These are phyloP conservation scores for Hesperophylax magnus DNA, from an alignment of 1,140 invertebrate species.

Conservation along the genomic window DNA sequence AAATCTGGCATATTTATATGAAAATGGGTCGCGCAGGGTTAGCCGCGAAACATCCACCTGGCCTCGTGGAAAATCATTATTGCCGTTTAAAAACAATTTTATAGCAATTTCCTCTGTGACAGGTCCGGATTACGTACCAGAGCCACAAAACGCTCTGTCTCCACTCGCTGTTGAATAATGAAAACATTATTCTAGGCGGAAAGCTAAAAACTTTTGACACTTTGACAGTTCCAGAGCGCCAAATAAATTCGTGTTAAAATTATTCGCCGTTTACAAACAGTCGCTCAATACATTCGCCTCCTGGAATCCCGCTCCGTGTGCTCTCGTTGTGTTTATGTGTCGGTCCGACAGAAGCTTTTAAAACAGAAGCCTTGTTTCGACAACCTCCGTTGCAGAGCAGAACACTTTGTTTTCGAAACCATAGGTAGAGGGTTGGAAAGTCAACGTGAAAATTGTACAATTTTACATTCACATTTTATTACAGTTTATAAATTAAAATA, in stretches of 20 bases:
- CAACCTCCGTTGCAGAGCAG: no score
- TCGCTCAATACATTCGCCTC: conserved; percentile 5
- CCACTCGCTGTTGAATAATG: conserved; percentile 42
- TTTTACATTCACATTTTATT: no score
- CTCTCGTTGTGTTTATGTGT: not conserved
- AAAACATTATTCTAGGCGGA: conserved; percentile 39
- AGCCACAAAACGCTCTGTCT: conserved; percentile 2
- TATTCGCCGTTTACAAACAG: conserved; percentile 11
- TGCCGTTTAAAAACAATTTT: conserved; percentile 36
- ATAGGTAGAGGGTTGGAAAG: no score
- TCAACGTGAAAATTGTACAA: no score
- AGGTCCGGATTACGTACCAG: conserved; percentile 11
- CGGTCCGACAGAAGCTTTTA: not conserved
- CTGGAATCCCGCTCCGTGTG: not conserved
- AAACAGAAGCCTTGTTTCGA: no score
- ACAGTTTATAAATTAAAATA: no score
- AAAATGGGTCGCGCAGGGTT: not conserved
- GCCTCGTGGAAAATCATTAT: conserved; percentile 28
- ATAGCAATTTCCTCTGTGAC: conserved; percentile 7
- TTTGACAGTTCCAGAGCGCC: conserved; percentile 53
- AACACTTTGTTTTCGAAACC: no score
- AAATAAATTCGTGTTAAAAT: conserved; percentile 45
- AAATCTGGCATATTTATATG: conserved; percentile 8
- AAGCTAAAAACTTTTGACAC: conserved; percentile 51
- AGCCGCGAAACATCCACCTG: not conserved